Evolutionary conservation across 2,888 invertebrate species (phyloP).

Genomic region (Drosophila kokeensis): DNA sequence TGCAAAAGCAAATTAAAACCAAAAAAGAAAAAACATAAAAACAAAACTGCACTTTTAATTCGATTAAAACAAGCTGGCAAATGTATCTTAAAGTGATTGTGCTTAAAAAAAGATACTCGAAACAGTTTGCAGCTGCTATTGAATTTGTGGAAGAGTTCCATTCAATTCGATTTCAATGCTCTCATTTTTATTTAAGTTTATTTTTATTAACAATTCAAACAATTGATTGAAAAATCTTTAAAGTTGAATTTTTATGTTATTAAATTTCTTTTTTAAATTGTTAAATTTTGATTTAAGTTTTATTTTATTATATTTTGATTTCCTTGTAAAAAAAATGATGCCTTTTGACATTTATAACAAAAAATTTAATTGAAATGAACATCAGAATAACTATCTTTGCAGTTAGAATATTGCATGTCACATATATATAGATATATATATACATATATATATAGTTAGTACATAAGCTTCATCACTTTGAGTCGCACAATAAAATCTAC

Average conservation of each 20-base stretch:
- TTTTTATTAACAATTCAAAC: no score
- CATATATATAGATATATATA: neutral
- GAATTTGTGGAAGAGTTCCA: neutral
- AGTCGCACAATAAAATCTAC: neutral
- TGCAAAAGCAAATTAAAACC: conserved; percentile 46
- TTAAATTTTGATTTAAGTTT: accelerated
- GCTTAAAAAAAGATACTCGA: neutral
- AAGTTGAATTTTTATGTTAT: neutral
- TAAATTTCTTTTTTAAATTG: neutral
- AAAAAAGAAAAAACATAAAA: conserved; percentile 2
- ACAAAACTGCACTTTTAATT: conserved; percentile 35
- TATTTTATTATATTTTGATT: neutral
- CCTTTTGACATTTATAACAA: no score
- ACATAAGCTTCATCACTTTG: neutral
- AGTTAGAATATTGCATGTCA: no score
- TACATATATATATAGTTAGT: neutral
- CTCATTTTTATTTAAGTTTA: no score
- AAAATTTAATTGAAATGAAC: no score
- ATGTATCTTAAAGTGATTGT: neutral
- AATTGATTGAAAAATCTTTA: neutral
- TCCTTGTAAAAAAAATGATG: no score
- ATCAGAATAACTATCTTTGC: no score
- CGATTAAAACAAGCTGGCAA: conserved; percentile 29
- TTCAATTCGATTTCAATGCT: neutral
- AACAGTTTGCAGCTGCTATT: neutral